Evolutionary conservation across 1,140 invertebrate species (phyloP).

Genomic region (Euwallacea fornicatus): DNA sequence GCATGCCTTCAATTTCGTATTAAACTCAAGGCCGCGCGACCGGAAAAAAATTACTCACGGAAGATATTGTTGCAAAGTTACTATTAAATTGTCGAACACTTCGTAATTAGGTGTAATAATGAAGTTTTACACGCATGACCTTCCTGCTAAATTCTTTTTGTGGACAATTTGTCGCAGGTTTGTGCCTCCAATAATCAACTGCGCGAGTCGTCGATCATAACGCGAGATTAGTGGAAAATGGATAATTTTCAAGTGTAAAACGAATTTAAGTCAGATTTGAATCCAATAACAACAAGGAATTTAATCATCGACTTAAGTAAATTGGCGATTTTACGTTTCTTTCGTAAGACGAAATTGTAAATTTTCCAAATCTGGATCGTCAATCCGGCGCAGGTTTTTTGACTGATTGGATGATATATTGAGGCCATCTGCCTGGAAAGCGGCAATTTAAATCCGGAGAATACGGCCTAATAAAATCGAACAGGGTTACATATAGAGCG

Average conservation of each 20-base stretch:
- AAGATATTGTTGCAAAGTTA: conserved; percentile 16
- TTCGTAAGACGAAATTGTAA: too few relatives aligned
- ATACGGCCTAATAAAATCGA: too few relatives aligned
- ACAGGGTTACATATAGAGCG: too few relatives aligned
- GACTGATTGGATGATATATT: conserved; percentile 1
- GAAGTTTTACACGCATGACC: conserved; percentile 9
- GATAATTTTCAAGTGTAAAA: too few relatives aligned
- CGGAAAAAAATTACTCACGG: conserved; percentile 12
- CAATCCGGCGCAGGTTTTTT: neutral
- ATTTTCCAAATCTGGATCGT: too few relatives aligned
- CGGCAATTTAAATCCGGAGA: neutral
- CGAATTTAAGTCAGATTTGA: too few relatives aligned
- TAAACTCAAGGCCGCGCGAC: neutral
- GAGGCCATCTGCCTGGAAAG: neutral
- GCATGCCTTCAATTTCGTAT: conserved; percentile 9
- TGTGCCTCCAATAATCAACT: too few relatives aligned
- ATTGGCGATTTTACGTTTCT: too few relatives aligned
- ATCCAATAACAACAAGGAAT: too few relatives aligned
- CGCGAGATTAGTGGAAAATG: too few relatives aligned
- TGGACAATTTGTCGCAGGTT: neutral
- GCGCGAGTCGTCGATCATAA: too few relatives aligned
- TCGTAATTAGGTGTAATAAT: conserved; percentile 10
- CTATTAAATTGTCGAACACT: conserved; percentile 16
- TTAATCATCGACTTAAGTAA: too few relatives aligned
- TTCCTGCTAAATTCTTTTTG: conserved; percentile 6